A percentile compares a stretch with the other conserved stretches of the same genome.
Conservation (phyloP, 2,797 vertebrate genomes). For the Rhabdomys pumilio region DNA sequence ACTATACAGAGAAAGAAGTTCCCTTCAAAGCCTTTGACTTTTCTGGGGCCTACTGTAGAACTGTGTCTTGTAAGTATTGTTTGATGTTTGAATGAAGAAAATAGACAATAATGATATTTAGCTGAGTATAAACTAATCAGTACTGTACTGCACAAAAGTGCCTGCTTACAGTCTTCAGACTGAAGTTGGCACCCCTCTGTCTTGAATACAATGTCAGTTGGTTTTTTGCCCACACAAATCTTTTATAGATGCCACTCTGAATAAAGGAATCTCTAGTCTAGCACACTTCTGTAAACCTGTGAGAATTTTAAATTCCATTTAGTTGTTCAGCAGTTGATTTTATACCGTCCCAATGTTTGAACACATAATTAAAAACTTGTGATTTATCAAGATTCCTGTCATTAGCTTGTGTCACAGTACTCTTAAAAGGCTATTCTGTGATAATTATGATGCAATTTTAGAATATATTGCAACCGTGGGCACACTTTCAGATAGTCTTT, state of each 20-base stretch:
- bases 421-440: neutral
- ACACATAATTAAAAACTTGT: neutral
- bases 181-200: neutral
- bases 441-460: neutral
- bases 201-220: neutral
- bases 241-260: neutral
- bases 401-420: neutral
- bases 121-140: neutral
- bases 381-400: neutral
- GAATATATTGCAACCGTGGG: neutral
- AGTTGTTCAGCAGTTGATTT: neutral
- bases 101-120: neutral
- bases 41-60: neutral
- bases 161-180: neutral
- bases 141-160: neutral
- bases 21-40: neutral
- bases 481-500: neutral
- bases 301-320: slow-evolving; percentile 36
- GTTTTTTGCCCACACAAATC: neutral
- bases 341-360: neutral
- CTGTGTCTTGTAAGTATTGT: too few species aligned
- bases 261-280: neutral
- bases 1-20: neutral
- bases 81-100: neutral
- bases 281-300: neutral